phyloP scores from a whole-genome alignment of 2,888 invertebrate species.

The Argynnis bischoffii region DNA sequence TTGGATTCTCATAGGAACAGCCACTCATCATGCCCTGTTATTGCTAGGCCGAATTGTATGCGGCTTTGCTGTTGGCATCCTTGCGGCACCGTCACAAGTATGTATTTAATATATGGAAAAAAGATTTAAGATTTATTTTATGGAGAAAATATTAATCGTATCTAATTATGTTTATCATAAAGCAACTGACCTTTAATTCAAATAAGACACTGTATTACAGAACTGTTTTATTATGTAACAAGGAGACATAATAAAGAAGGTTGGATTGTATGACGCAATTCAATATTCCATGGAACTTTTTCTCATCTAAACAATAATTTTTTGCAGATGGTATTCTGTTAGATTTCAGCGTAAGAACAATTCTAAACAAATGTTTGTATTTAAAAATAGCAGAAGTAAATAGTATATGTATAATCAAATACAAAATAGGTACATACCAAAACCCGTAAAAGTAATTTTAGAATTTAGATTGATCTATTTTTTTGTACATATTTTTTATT shows the following conservation, averaged over 20 bases:
- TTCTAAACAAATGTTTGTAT: not conserved
- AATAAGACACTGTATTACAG: too few species aligned
- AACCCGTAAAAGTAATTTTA: too few species aligned
- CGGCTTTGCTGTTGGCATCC: slow-evolving; percentile 87
- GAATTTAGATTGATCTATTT: too few species aligned
- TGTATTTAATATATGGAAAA: slow-evolving; percentile 2
- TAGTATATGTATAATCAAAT: too few species aligned
- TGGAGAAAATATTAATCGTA: too few species aligned
- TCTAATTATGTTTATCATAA: too few species aligned
- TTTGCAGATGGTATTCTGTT: not conserved
- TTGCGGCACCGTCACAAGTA: slow-evolving; percentile 89
- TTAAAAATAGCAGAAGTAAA: too few species aligned
- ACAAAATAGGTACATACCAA: too few species aligned
- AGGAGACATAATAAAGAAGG: not conserved
- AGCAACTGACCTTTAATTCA: too few species aligned
- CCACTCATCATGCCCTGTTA: slow-evolving; percentile 80
- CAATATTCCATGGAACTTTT: not conserved
- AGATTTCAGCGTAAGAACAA: not conserved
- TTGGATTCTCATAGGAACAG: slow-evolving; percentile 85
- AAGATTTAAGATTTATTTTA: too few species aligned
- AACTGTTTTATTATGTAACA: not conserved
- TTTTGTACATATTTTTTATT: not conserved
- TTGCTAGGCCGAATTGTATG: slow-evolving; percentile 86
- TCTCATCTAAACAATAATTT: not conserved
- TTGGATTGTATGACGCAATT: slow-evolving; percentile 4